Base-by-base conservation (phyloP, 2,888 invertebrate species). In the Melolontha melolontha region DNA sequence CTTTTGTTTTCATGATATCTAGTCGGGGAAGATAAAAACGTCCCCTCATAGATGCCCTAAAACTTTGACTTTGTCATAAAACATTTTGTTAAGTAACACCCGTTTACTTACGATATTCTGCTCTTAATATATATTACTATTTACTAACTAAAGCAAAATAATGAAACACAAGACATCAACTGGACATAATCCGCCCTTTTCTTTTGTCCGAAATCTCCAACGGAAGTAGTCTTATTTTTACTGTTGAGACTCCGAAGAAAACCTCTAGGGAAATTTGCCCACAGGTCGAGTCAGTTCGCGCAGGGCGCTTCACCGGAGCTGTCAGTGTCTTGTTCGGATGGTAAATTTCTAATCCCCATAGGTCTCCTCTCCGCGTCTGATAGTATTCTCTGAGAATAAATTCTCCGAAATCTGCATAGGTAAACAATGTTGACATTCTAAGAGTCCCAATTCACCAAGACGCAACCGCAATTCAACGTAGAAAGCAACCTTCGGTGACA, bases 281-380 rank as follows among this genome's bases (percentile, higher is more conserved):
- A 59, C 59, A 40, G 59, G 59, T 59, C 59, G 59, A 59, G 44
- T 29, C 44, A 8, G 59, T 44, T 59, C 59, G 29, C 14, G 29
- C 44, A 27, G 12, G 44, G 14, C 22, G 59, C 34, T 44, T 44
- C 59, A 27, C 27, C 16, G 59, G 22, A 59, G 44, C 59, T 59
- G 59, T 59, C 59, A 59, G 44, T 44, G 59, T 59, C 59, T 59
- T 59, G 59, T 59, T 44, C 44, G 22, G 44, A 12, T 44, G 59
- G 59, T 59, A 59, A 59, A 59, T 59, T 59, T 59, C 59, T 59
- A 59, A 59, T 59, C 44, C 59, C 59, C 44, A 44, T 29, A 44
- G 59, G 59, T 59, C 27, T 47, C 27, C 44, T 54, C 40, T 17
- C 44, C 14, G 10, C 29, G 59, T 44, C 44, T 8, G 27, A 29